Evolutionary conservation across 1,140 invertebrate genomes (phyloP), one percentile per base, ranked within the genome.

Genomic region (Dicyema japonicum): DNA sequence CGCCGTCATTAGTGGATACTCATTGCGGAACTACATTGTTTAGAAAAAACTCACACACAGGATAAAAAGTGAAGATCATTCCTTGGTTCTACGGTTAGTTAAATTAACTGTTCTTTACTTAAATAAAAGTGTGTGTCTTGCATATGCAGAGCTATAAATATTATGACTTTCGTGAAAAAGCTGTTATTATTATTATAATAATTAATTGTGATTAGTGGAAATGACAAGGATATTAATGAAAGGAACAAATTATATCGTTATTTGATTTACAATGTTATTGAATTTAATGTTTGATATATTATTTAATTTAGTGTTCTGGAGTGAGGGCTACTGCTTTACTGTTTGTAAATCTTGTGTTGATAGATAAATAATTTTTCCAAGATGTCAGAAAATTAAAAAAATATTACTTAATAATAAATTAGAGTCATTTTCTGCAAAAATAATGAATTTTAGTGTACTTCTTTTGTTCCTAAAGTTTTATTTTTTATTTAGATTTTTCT

Each of bases 211-310:
- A 68, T 65, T 47, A 64, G 64, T 1, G 52, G 65, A 13, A 67
- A 63, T 0, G n/a, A n/a, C n/a, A n/a, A n/a, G n/a, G n/a, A n/a
- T n/a, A n/a, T n/a, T n/a, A n/a, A n/a, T n/a, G n/a, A n/a, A n/a
- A n/a, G n/a, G n/a, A 37, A 43, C 29, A 41, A 62, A 18, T 64
- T 68, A 35, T 72, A 76, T 0, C 58, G 85, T 24, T 90, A 74
- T 47, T 59, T 97, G 19, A 71, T 76, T 5, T 97, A 97, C 41
- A 85, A 97, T 42, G 67, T 92, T 19, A 61, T 97, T 5, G 63
- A 60, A 41, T 71, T 69, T 39, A 65, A 76, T 37, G 56, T 59
- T 33, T 42, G 39, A 34, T 5, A 24, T 29, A 26, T 34, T n/a
- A n/a, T n/a, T n/a, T n/a, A n/a, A n/a, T 36, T 17, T 33, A 58